These are phyloP conservation scores for Littorina saxatilis DNA, from an alignment of 1,140 invertebrate species.

Conservation along the genomic window DNA sequence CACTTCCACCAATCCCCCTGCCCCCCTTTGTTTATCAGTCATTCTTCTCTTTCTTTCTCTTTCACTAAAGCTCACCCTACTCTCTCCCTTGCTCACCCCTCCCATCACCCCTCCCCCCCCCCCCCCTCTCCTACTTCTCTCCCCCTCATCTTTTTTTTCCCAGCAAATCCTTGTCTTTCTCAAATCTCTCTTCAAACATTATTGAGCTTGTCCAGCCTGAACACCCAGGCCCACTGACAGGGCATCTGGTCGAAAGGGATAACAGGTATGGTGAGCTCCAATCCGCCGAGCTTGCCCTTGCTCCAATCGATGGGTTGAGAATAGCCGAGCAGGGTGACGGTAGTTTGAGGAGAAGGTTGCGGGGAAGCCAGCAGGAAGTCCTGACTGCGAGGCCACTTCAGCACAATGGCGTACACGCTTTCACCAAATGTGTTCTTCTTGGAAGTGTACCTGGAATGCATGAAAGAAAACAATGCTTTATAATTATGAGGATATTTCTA, in stretches of 20 bases:
- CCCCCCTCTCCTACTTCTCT: neutral
- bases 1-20: no score
- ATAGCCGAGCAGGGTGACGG: slow-evolving; percentile 68
- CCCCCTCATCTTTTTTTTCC: no score
- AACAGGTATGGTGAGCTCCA: slow-evolving; percentile 52
- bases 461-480: slow-evolving; percentile 73
- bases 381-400: slow-evolving; percentile 81
- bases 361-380: slow-evolving; percentile 77
- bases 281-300: slow-evolving; percentile 32
- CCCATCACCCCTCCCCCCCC: neutral
- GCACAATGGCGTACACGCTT: slow-evolving; percentile 82
- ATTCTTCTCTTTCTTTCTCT: no score
- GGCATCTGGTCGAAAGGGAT: slow-evolving; percentile 58
- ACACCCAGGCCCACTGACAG: slow-evolving; percentile 63
- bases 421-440: slow-evolving; percentile 65
- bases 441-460: slow-evolving; percentile 78
- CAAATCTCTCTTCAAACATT: slow-evolving; percentile 43
- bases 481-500: no score
- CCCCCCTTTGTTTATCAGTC: no score
- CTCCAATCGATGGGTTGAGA: slow-evolving; percentile 35
- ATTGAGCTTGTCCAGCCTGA: slow-evolving; percentile 53
- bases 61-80: neutral
- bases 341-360: slow-evolving; percentile 45
- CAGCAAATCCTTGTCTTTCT: no score
- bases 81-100: neutral